These are phyloP conservation scores for Candidula unifasciata DNA, from an alignment of 2,888 invertebrate genomes.

Conservation along the genomic window DNA sequence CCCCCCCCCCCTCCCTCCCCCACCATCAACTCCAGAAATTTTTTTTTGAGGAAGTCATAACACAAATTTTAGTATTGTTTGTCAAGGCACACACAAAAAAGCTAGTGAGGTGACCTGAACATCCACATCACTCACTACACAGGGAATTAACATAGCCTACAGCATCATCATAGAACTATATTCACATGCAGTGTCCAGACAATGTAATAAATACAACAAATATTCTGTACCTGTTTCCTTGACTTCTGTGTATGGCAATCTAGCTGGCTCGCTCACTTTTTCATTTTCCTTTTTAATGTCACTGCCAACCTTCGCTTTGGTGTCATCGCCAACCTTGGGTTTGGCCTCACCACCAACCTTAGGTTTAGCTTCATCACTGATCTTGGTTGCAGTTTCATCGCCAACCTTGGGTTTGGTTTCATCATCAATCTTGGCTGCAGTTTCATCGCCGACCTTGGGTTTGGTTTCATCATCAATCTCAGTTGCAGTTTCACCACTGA, in stretches of 20 bases:
- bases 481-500: background rate
- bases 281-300: conserved; percentile 21
- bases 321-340: background rate
- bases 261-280: conserved; percentile 6
- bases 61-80: too few relatives aligned
- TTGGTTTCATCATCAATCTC: conserved; percentile 4
- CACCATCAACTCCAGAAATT: too few relatives aligned
- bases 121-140: too few relatives aligned
- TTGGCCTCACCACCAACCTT: background rate
- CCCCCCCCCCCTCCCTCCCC: too few relatives aligned
- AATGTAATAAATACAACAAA: background rate
- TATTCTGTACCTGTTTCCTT: conserved; percentile 42
- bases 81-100: too few relatives aligned
- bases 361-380: background rate
- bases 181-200: background rate
- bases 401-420: conserved; percentile 1
- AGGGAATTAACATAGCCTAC: too few relatives aligned
- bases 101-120: too few relatives aligned
- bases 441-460: background rate
- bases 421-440: too few relatives aligned
- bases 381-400: background rate
- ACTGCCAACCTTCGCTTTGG: too few relatives aligned
- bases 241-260: conserved; percentile 37
- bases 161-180: too few relatives aligned
- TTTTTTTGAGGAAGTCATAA: too few relatives aligned